phyloP scores from a whole-genome alignment of 1,140 invertebrate genomes.

The Sitophilus oryzae region DNA sequence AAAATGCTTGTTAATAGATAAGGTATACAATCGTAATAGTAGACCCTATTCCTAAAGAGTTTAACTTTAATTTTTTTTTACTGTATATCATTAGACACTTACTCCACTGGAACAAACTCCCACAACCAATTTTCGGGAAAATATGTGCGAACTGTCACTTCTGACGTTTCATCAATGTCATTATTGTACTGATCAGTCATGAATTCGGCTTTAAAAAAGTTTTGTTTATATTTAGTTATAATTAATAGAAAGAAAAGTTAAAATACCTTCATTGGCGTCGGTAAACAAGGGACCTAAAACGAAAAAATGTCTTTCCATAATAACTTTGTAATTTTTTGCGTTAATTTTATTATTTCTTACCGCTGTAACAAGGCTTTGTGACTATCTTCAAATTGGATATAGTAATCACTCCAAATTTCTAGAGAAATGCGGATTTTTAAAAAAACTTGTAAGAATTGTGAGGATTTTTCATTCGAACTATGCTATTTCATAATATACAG shows the following conservation, averaged over 20 bases:
- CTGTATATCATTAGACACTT: too few relatives aligned
- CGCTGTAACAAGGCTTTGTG: conserved; percentile 34
- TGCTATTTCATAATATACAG: too few relatives aligned
- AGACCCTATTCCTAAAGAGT: conserved; percentile 5
- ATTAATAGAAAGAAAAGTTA: too few relatives aligned
- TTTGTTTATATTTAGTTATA: too few relatives aligned
- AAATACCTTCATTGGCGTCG: conserved; percentile 13
- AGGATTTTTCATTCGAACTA: too few relatives aligned
- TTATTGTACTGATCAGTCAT: conserved; percentile 34
- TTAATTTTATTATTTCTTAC: conserved; percentile 21
- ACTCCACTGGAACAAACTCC: conserved; percentile 54
- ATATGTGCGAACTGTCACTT: conserved; percentile 47
- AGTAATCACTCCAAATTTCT: conserved; percentile 32
- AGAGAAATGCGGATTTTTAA: conserved; percentile 16
- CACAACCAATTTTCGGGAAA: conserved; percentile 69
- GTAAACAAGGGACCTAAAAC: conserved; percentile 23
- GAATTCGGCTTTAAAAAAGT: conserved; percentile 26
- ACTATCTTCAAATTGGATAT: conserved; percentile 35
- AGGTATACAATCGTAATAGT: too few relatives aligned
- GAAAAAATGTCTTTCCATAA: not conserved
- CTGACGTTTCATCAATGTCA: conserved; percentile 37
- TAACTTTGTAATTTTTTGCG: not conserved
- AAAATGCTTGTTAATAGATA: too few relatives aligned
- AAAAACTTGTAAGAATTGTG: too few relatives aligned
- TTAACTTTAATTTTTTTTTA: too few relatives aligned